These are phyloP conservation scores for Torymus texanus DNA, from an alignment of 2,888 invertebrate species.

Conservation along the genomic window DNA sequence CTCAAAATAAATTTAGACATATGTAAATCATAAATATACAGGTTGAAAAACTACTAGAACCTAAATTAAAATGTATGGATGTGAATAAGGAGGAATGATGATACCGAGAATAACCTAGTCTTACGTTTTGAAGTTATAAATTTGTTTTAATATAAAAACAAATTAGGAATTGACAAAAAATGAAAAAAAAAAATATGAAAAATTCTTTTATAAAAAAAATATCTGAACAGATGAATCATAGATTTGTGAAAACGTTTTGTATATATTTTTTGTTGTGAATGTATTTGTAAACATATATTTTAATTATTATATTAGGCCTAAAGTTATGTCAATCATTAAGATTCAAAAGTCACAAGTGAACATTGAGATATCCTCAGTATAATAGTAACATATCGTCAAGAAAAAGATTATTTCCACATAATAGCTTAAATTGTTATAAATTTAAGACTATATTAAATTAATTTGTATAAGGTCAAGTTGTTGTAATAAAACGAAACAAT, in stretches of 20 bases:
- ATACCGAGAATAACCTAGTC: slow-evolving; percentile 1
- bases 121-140: background rate
- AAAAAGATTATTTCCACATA: slow-evolving; percentile 54
- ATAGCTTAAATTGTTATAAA: slow-evolving; percentile 71
- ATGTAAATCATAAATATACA: too few relatives aligned
- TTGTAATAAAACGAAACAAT: slow-evolving; percentile 73
- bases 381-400: slow-evolving; percentile 61
- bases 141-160: slow-evolving; percentile 29
- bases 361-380: slow-evolving; percentile 22
- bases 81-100: background rate
- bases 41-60: too few relatives aligned
- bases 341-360: slow-evolving; percentile 28
- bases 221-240: background rate
- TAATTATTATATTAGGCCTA: slow-evolving; percentile 41
- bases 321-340: slow-evolving; percentile 12
- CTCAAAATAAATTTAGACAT: too few relatives aligned
- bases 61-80: too few relatives aligned
- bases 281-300: slow-evolving; percentile 27
- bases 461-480: slow-evolving; percentile 74
- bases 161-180: slow-evolving; percentile 32
- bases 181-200: background rate
- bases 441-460: slow-evolving; percentile 73
- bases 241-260: slow-evolving; percentile 29
- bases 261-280: slow-evolving; percentile 32
- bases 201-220: slow-evolving; percentile 31